Conservation (phyloP, 1,140 invertebrate genomes). For the Achatina immaculata region DNA sequence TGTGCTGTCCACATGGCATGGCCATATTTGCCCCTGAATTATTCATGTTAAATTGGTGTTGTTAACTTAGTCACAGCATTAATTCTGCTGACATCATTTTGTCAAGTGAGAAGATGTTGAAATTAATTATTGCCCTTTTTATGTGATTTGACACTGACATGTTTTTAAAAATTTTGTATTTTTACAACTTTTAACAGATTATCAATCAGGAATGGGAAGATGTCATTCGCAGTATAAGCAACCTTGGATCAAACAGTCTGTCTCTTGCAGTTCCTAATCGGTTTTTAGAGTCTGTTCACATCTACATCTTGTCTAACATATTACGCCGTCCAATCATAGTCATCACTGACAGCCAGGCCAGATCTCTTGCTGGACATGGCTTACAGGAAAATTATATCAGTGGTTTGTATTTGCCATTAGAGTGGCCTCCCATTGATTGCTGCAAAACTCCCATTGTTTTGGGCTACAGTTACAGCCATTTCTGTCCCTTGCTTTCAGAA, state of each 20-base stretch:
- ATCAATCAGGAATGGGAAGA: slow-evolving; percentile 56
- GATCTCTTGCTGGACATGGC: slow-evolving; percentile 73
- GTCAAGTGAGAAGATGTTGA: too few relatives aligned
- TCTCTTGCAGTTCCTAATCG: slow-evolving; percentile 74
- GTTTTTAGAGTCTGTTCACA: slow-evolving; percentile 86
- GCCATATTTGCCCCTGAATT: too few relatives aligned
- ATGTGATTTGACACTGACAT: background rate
- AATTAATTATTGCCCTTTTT: background rate
- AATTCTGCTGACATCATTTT: too few relatives aligned
- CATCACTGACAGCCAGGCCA: slow-evolving; percentile 79
- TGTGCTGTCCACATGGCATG: too few relatives aligned
- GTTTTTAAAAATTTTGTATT: background rate
- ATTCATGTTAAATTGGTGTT: too few relatives aligned
- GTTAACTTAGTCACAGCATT: too few relatives aligned
- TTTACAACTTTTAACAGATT: slow-evolving; percentile 43
- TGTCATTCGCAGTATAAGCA: slow-evolving; percentile 51
- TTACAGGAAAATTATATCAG: slow-evolving; percentile 76
- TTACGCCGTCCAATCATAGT: slow-evolving; percentile 87
- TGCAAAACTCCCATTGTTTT: slow-evolving; percentile 74
- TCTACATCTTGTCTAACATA: slow-evolving; percentile 86
- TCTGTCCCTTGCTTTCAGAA: slow-evolving; percentile 80
- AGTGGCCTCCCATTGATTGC: slow-evolving; percentile 79
- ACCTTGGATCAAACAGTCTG: slow-evolving; percentile 13
- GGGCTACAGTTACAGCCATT: slow-evolving; percentile 88
- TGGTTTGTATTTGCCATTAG: slow-evolving; percentile 88